Base-by-base conservation (phyloP, 2,888 invertebrate genomes). In the Eupithecia insigniata region DNA sequence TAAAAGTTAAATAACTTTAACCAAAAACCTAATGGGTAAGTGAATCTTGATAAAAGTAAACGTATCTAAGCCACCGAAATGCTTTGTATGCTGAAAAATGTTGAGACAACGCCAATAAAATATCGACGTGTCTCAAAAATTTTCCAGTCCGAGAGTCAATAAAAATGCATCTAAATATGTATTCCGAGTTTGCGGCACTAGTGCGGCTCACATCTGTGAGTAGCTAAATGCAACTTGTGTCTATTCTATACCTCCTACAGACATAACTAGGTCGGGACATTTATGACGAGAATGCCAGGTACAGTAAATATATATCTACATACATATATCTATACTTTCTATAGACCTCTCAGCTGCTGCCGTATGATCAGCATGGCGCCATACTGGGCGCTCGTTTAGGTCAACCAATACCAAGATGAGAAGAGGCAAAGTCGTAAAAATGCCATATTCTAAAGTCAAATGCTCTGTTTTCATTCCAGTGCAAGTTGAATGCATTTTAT, bases 321-420 rank as follows among this genome's bases (percentile, higher is more conserved):
- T 39, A 39, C 5, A 39, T 14, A 4, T 36, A 43, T 46, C n/a
- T 46, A n/a, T n/a, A 18, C 7, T 43, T 26, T 12, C 10, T 22
- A 51, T 51, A 22, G 18, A 39, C 5, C 51, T 22, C 22, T 26
- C 3, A 22, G 22, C 46, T 8, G 51, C 14, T 55, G 26, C 26
- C 5, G 22, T 12, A 26, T 51, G 22, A 55, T 55, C 55, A 22
- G 12, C 55, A 55, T 55, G 55, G 26, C 55, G 55, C 26, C 55
- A 55, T 55, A 26, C 55, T 14, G 55, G 5, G 26, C 55, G 14
- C 26, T 55, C 55, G 26, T 26, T 55, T 55, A 62, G 62, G 34
- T 62, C 62, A 62, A 62, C 62, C 62, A 36, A 62, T 62, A 55
- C 55, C 61, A 8, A 61, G 32, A 61, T 61, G 32, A 61, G 46